Percentiles rank a stretch among this genome's conserved stretches.
These are phyloP conservation scores for Ptilorrhoa leucosticta DNA, from an alignment of 2,113 vertebrate genomes.

Conservation along the genomic window DNA sequence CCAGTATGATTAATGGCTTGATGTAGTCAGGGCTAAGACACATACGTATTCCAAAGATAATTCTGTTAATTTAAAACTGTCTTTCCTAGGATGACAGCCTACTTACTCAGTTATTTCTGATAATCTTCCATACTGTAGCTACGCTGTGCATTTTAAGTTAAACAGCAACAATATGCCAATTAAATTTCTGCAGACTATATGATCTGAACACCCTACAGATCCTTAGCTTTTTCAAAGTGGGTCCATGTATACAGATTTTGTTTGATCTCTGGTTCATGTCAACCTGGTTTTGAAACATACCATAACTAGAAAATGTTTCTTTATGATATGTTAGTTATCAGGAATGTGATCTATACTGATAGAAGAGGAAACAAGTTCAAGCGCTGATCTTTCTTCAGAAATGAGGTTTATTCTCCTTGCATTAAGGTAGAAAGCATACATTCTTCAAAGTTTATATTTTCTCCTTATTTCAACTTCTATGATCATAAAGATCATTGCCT, in stretches of 20 bases:
- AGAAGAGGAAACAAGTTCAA: background rate
- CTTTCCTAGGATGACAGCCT: background rate
- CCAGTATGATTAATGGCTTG: background rate
- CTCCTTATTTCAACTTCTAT: background rate
- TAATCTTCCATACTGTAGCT: slow-evolving; percentile 2
- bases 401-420: background rate
- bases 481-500: background rate
- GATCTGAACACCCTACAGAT: slow-evolving; percentile 51
- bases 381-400: background rate
- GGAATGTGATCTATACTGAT: background rate
- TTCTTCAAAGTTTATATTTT: background rate
- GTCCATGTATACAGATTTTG: slow-evolving; percentile 59
- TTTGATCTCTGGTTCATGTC: slow-evolving; percentile 63
- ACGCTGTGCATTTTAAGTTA: slow-evolving; percentile 26
- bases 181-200: slow-evolving; percentile 52
- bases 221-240: slow-evolving; percentile 55
- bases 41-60: background rate
- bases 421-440: background rate
- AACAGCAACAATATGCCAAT: slow-evolving; percentile 55
- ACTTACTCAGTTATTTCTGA: slow-evolving; percentile 21
- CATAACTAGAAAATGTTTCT: slow-evolving; percentile 32
- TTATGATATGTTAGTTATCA: slow-evolving; percentile 38
- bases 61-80: background rate
- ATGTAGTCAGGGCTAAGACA: background rate
- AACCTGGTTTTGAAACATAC: slow-evolving; percentile 56